Conservation (phyloP, 2,888 invertebrate species). For the Diaperis boleti region DNA sequence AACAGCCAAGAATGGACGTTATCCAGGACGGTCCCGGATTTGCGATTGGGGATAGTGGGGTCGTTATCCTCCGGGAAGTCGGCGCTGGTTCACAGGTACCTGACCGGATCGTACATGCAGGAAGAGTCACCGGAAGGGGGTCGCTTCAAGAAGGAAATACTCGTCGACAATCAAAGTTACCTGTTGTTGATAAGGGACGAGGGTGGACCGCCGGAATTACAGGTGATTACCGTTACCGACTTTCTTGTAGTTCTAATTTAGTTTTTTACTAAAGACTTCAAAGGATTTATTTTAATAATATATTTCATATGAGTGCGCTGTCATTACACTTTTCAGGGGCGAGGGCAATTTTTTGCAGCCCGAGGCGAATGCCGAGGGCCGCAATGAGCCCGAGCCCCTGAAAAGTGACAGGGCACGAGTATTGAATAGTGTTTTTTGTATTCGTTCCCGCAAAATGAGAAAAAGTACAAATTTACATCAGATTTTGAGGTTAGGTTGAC, state of each 20-base stretch:
- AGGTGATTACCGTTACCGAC: conserved; percentile 72
- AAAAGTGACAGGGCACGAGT: too few species aligned
- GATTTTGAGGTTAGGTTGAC: too few species aligned
- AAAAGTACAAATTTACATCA: too few species aligned
- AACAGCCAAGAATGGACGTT: conserved; percentile 99
- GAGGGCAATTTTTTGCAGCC: too few species aligned
- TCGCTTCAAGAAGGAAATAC: conserved; percentile 98
- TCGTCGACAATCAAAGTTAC: conserved; percentile 96
- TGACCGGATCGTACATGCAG: conserved; percentile 98
- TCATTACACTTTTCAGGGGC: too few species aligned
- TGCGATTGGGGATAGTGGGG: conserved; percentile 95
- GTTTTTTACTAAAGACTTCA: too few species aligned
- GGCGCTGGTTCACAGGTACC: conserved; percentile 96
- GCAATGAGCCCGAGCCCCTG: too few species aligned
- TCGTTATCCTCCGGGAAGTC: conserved; percentile 97
- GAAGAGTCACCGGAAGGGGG: conserved; percentile 99
- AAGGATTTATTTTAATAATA: too few species aligned
- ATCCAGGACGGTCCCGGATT: conserved; percentile 92
- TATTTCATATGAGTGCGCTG: too few species aligned
- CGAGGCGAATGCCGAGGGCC: too few species aligned
- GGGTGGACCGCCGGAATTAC: conserved; percentile 95
- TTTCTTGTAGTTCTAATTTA: not conserved
- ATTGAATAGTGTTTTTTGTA: too few species aligned
- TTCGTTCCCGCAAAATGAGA: too few species aligned
- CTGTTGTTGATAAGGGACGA: conserved; percentile 96